phyloP scores from a whole-genome alignment of 2,888 invertebrate genomes.

The Trachelus tabidus region DNA sequence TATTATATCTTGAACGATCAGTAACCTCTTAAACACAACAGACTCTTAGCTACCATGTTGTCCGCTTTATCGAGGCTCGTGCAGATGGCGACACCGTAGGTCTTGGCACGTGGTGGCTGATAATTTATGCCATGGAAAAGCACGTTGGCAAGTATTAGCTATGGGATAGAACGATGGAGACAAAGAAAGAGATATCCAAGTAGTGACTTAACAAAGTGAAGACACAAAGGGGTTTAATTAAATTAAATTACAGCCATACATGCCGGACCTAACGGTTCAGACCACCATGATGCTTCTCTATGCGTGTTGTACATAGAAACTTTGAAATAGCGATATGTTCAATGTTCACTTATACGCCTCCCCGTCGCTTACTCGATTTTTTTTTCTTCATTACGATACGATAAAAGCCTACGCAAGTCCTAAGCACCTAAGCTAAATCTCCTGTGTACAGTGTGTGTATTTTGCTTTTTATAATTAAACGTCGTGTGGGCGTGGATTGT shows the following conservation, averaged over 20 bases:
- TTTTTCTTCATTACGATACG: slow-evolving; percentile 37
- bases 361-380: slow-evolving; percentile 5
- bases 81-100: background rate
- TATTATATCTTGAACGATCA: slow-evolving; percentile 35
- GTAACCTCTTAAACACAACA: slow-evolving; percentile 33
- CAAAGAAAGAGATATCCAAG: background rate
- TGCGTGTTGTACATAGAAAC: slow-evolving; percentile 32
- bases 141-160: background rate
- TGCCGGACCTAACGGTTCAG: background rate
- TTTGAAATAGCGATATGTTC: slow-evolving; percentile 60
- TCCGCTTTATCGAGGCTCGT: slow-evolving; percentile 5
- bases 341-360: slow-evolving; percentile 44
- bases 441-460: slow-evolving; percentile 22
- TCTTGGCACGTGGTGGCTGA: background rate
- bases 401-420: slow-evolving; percentile 48
- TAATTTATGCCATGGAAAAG: background rate
- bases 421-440: slow-evolving; percentile 48
- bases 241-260: background rate
- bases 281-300: background rate
- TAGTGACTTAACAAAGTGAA: background rate
- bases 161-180: background rate
- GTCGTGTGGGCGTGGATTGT: slow-evolving; percentile 18
- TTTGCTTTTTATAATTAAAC: slow-evolving; percentile 14
- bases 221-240: background rate
- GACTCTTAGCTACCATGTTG: slow-evolving; percentile 24